Percentiles rank a stretch among this genome's conserved stretches.
Conservation (phyloP, 2,113 vertebrate genomes). For the Pollimyrus isidori region DNA sequence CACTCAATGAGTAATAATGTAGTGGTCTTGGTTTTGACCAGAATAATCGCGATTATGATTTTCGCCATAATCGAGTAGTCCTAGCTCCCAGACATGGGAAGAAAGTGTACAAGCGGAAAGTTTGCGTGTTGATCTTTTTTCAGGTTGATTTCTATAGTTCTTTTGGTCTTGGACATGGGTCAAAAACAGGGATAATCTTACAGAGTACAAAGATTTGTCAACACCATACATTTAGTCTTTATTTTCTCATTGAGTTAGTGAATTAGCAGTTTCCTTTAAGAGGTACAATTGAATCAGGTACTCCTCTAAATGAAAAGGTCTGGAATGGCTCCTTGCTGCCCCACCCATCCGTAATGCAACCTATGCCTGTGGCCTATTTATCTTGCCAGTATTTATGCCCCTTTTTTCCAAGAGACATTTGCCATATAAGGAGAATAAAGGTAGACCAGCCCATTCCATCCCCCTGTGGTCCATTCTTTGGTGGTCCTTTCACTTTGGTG, state of each 20-base stretch:
- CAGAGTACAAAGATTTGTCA: background rate
- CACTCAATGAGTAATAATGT: background rate
- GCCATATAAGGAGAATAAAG: slow-evolving; percentile 22
- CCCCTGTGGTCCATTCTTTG: slow-evolving; percentile 35
- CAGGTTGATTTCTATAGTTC: background rate
- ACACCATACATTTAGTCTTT: background rate
- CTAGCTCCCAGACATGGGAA: too few relatives aligned
- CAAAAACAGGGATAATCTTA: background rate
- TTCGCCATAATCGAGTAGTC: background rate
- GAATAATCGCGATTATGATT: background rate
- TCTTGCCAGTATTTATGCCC: background rate
- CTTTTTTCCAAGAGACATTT: slow-evolving; percentile 1
- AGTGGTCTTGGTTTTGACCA: background rate
- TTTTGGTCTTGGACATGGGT: background rate
- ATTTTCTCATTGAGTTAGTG: background rate
- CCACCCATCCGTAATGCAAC: background rate
- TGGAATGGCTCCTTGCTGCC: background rate
- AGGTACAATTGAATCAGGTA: background rate
- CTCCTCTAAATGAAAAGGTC: background rate
- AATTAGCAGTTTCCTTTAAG: background rate
- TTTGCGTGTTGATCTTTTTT: background rate
- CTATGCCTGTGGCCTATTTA: background rate
- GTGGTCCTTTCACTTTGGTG: slow-evolving; percentile 33
- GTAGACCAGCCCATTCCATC: slow-evolving; percentile 4
- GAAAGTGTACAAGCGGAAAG: background rate